Evolutionary conservation across 2,113 vertebrate genomes (phyloP).

Genomic region (Martes martes): DNA sequence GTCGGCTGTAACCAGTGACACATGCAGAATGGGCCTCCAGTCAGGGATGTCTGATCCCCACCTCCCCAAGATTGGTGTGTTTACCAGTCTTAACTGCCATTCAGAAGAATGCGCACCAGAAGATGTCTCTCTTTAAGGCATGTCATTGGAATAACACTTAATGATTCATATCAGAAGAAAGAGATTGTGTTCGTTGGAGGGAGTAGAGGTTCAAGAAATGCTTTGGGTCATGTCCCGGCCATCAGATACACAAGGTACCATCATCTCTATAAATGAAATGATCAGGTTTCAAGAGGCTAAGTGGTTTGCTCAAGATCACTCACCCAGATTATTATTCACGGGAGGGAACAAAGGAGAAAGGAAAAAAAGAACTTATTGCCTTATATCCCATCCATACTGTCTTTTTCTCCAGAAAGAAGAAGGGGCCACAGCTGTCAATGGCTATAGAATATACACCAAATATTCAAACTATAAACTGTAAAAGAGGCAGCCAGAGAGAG

Average conservation of each 20-base stretch:
- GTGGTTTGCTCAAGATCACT: background rate
- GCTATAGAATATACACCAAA: background rate
- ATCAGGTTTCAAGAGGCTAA: background rate
- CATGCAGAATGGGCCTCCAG: background rate
- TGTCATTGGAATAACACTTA: background rate
- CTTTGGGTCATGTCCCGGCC: background rate
- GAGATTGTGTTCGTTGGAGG: background rate
- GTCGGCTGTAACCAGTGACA: background rate
- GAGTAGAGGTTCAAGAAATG: background rate
- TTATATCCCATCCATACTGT: background rate
- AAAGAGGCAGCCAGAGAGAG: background rate
- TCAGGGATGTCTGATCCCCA: background rate
- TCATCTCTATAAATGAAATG: background rate
- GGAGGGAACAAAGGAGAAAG: background rate
- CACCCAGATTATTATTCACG: background rate
- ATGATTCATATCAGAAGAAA: background rate
- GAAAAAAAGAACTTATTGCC: background rate
- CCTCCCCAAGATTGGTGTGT: background rate
- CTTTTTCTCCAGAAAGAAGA: background rate
- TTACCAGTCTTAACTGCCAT: background rate
- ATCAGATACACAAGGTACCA: background rate
- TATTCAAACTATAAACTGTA: background rate
- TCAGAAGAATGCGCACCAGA: background rate
- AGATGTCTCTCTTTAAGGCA: background rate
- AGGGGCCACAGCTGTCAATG: background rate